phyloP scores from a whole-genome alignment of 2,888 invertebrate species.

The Acronicta leporina region DNA sequence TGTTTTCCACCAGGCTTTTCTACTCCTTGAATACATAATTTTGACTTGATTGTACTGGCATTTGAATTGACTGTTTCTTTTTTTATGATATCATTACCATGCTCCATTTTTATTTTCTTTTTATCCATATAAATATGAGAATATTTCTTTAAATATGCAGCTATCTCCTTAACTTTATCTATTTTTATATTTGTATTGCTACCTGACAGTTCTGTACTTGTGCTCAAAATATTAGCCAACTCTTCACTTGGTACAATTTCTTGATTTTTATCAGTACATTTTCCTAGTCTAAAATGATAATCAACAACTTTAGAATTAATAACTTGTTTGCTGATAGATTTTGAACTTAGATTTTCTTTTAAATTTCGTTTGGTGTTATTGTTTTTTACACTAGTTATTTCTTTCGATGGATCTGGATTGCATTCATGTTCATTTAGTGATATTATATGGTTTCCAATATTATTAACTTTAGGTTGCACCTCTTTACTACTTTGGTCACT shows the following conservation, averaged over 20 bases:
- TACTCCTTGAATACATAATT: slow-evolving; percentile 75
- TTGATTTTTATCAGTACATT: slow-evolving; percentile 20
- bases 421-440: slow-evolving; percentile 3
- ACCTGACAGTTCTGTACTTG: slow-evolving; percentile 31
- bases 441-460: not conserved
- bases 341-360: not conserved
- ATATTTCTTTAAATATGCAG: slow-evolving; percentile 59
- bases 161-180: slow-evolving; percentile 62
- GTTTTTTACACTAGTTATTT: slow-evolving; percentile 15
- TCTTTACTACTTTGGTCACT: slow-evolving; percentile 2
- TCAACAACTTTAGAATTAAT: slow-evolving; percentile 11
- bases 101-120: slow-evolving; percentile 37
- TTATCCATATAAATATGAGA: slow-evolving; percentile 44
- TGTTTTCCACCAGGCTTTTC: slow-evolving; percentile 78
- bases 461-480: slow-evolving; percentile 7
- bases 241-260: slow-evolving; percentile 23
- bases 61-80: slow-evolving; percentile 36
- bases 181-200: slow-evolving; percentile 32
- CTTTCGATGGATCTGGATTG: not conserved
- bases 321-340: slow-evolving; percentile 7
- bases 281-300: slow-evolving; percentile 1
- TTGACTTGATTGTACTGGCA: slow-evolving; percentile 61
- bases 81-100: slow-evolving; percentile 23
- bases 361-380: slow-evolving; percentile 8
- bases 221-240: slow-evolving; percentile 35